These are phyloP conservation scores for Odontamblyopus lacepedii DNA, from an alignment of 2,797 vertebrate species.

Conservation along the genomic window DNA sequence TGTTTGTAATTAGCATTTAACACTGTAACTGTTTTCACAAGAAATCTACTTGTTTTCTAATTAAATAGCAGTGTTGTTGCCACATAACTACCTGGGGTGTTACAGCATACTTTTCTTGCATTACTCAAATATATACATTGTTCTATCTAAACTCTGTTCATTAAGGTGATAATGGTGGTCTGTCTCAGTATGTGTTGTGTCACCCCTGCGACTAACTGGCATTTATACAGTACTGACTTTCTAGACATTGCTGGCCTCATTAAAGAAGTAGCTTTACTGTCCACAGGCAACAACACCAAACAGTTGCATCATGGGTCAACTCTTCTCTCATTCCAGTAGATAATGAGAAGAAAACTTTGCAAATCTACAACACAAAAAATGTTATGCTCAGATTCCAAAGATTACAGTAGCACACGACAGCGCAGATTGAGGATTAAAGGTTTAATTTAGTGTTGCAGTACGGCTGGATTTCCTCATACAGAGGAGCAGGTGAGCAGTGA, in stretches of 20 bases:
- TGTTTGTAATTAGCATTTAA: neutral
- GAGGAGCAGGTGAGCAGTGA: conserved; percentile 32
- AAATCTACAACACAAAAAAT: neutral
- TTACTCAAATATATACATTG: neutral
- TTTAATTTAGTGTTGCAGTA: conserved; percentile 62
- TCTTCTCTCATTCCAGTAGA: conserved; percentile 7
- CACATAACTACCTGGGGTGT: neutral
- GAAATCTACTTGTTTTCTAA: neutral
- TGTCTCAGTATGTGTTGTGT: neutral
- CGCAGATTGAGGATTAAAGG: conserved; percentile 67
- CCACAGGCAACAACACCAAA: neutral
- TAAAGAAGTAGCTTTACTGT: neutral
- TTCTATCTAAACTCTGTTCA: neutral
- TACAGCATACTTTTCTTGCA: neutral
- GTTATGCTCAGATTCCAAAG: conserved; percentile 24
- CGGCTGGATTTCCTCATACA: conserved; percentile 60
- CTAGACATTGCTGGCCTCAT: neutral
- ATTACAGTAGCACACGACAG: conserved; percentile 52
- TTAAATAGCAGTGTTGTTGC: neutral
- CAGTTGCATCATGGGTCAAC: neutral
- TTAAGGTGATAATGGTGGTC: neutral
- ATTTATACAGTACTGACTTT: neutral
- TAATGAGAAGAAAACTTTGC: neutral
- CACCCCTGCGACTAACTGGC: neutral
- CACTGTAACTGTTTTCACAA: neutral